Base-by-base conservation (phyloP, 1,140 invertebrate genomes). In the Polypedilum vanderplanki region DNA sequence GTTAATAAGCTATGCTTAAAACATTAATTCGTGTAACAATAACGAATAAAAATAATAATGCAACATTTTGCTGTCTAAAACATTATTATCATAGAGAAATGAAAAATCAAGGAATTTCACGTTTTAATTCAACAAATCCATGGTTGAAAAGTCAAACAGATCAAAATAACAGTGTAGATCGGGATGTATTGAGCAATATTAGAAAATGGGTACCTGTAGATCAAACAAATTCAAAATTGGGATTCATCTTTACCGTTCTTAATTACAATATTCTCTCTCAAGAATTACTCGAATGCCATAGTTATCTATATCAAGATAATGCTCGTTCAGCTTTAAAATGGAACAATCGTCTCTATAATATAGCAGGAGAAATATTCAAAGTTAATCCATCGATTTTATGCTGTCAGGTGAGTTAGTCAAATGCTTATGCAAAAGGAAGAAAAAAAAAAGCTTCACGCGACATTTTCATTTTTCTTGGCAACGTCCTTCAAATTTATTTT, bases 241-340 rank as follows among this genome's bases (percentile, higher is more conserved):
- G 65, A 70, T 70, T 70, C 18, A 18, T 20, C 0, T 70, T 70
- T 5, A 70, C 17, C 4, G 17, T 70, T 22, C 18, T 70, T 9
- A 70, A 22, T 22, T 98, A 96, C 80, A 98, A 98, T 84, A 89
- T 98, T 41, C 82, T 98, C 41, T 90, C 95, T 0, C 95, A 97
- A 83, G 86, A 89, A 77, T 84, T 97, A 40, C 77, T 97, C 57
- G 87, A 91, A 78, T 83, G 87, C 75, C 92, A 97, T 83, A 80
- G 83, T 0, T 86, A 90, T 80, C 83, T 98, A 3, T 98, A 98
- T 78, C 82, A 79, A 73, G 76, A 86, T 2, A 90, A 90, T 77
- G 80, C 88, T 64, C 79, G 80, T 24, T 76, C 83, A 33, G 85
- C 86, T 73, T 83, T 97, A 0, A 80, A 84, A 1, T 97, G 95